phyloP scores from a whole-genome alignment of 2,113 vertebrate genomes.

The Leptocoma aspasia region DNA sequence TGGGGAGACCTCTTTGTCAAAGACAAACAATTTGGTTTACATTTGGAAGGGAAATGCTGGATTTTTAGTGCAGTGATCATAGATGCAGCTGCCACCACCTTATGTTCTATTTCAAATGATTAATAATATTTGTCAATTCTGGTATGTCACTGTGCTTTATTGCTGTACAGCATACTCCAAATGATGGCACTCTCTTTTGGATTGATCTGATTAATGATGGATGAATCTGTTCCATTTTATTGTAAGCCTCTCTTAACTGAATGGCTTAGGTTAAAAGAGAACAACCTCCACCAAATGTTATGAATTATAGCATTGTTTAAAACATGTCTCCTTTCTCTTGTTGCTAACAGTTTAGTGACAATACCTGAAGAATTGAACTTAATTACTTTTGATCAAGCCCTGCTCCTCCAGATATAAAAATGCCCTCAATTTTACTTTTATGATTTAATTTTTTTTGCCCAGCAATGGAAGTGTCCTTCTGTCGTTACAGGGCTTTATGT shows the following conservation, averaged over 20 bases:
- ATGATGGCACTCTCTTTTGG: slow-evolving; percentile 41
- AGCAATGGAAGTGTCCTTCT: not conserved
- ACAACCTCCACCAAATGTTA: slow-evolving; percentile 51
- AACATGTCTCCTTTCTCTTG: not conserved
- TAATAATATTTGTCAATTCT: slow-evolving; percentile 73
- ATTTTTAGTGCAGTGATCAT: slow-evolving; percentile 39
- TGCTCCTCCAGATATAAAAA: not conserved
- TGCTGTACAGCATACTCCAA: slow-evolving; percentile 45
- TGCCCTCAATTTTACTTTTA: not conserved
- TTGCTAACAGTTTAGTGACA: not conserved
- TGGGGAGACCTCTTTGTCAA: not conserved
- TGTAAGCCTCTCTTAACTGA: slow-evolving; percentile 47
- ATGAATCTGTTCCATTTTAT: slow-evolving; percentile 62
- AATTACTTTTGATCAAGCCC: not conserved
- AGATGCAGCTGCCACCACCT: slow-evolving; percentile 68
- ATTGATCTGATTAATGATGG: slow-evolving; percentile 45
- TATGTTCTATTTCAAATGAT: slow-evolving; percentile 70
- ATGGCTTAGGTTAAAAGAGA: slow-evolving; percentile 52
- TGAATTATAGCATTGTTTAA: not conserved
- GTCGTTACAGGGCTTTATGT: not conserved
- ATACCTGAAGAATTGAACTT: slow-evolving; percentile 5
- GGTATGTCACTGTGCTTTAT: slow-evolving; percentile 29
- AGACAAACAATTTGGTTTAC: not conserved
- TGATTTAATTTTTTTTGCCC: not conserved
- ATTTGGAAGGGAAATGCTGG: slow-evolving; percentile 16